A percentile compares a stretch with the other conserved stretches of the same genome.
Evolutionary conservation across 1,140 invertebrate genomes (phyloP).

Genomic region (Trachymyrmex cornetzi): DNA sequence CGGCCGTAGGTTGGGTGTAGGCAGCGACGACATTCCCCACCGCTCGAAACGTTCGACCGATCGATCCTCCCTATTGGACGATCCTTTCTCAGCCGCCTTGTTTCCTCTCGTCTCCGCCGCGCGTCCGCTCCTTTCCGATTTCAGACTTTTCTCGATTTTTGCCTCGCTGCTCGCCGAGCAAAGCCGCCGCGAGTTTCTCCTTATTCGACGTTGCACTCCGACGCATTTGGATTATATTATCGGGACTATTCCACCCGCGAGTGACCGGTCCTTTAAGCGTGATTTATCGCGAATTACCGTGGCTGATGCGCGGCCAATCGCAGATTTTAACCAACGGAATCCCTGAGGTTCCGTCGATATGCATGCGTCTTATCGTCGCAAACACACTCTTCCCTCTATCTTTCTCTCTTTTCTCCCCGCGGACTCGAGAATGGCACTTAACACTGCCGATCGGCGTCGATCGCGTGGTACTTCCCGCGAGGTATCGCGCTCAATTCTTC

Average conservation of each 20-base stretch:
- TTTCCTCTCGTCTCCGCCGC: conserved; percentile 31
- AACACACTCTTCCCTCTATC: not conserved
- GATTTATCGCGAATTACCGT: conserved; percentile 43
- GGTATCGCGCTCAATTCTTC: conserved; percentile 69
- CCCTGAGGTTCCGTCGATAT: not conserved
- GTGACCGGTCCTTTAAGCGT: not conserved
- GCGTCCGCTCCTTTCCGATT: conserved; percentile 36
- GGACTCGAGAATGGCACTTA: conserved; percentile 49
- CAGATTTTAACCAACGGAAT: conserved; percentile 9
- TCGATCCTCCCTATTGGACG: conserved; percentile 72
- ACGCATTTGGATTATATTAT: conserved; percentile 27
- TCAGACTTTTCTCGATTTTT: conserved; percentile 60
- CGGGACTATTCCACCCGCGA: conserved; percentile 10
- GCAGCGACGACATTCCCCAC: conserved; percentile 67
- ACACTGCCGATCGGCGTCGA: conserved; percentile 68
- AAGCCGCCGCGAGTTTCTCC: conserved; percentile 38
- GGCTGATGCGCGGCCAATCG: not conserved
- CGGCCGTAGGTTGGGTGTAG: conserved; percentile 75
- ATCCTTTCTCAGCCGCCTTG: conserved; percentile 52
- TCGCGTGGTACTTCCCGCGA: conserved; percentile 75
- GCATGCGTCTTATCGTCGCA: not conserved
- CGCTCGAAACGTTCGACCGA: conserved; percentile 29
- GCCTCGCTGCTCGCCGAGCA: conserved; percentile 37
- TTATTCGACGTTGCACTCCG: conserved; percentile 37
- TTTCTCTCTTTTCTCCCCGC: conserved; percentile 21